Percentiles rank a stretch among this genome's conserved stretches.
phyloP scores from a whole-genome alignment of 2,797 vertebrate species.

The Gymnothorax reevesii region DNA sequence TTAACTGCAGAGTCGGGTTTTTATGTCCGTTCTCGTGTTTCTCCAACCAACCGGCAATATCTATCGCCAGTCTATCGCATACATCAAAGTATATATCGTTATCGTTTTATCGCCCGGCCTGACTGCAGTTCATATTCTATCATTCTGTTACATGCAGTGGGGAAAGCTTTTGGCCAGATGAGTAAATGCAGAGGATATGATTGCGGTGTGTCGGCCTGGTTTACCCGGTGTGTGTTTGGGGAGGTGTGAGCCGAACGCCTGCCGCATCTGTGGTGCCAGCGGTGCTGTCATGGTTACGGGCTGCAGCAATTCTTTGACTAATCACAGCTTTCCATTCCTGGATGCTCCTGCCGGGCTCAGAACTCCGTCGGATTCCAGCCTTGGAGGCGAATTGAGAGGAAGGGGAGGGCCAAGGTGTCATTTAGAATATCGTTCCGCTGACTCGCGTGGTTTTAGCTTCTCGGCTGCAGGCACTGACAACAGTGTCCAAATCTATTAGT shows the following conservation, averaged over 20 bases:
- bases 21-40: too few species aligned
- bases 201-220: neutral
- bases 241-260: neutral
- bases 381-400: neutral
- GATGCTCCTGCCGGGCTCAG: neutral
- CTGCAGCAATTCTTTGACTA: neutral
- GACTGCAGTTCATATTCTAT: neutral
- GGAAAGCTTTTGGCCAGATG: neutral
- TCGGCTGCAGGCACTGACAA: conserved; percentile 66
- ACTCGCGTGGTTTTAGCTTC: conserved; percentile 62
- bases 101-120: neutral
- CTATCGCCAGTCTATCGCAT: too few species aligned
- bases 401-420: conserved; percentile 15
- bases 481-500: conserved; percentile 72
- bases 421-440: conserved; percentile 59
- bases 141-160: neutral
- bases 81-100: neutral
- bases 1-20: too few species aligned
- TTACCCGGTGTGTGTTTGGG: neutral
- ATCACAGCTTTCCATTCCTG: neutral
- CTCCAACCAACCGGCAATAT: too few species aligned
- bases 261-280: neutral
- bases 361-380: neutral
- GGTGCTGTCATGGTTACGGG: neutral
- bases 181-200: neutral